These are phyloP conservation scores for Threskiornis aethiopicus DNA, from an alignment of 2,797 vertebrate species.

Conservation along the genomic window DNA sequence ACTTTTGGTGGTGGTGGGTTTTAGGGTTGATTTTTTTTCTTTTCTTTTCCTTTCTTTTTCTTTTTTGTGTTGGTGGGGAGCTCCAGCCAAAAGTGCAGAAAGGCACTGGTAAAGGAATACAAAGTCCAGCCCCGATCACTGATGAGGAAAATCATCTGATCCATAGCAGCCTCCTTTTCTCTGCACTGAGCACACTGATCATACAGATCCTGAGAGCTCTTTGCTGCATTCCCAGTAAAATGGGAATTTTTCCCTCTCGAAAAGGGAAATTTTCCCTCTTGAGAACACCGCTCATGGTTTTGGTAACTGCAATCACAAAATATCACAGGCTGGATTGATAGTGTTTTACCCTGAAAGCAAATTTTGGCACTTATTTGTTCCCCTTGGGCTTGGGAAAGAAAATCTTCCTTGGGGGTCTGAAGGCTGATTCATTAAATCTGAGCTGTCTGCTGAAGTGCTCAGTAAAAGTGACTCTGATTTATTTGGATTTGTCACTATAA, in stretches of 20 bases:
- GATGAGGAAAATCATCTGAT: neutral
- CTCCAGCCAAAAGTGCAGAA: neutral
- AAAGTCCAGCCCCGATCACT: neutral
- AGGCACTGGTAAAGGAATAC: neutral
- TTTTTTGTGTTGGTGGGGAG: neutral
- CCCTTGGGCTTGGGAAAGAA: neutral
- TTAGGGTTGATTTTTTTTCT: neutral
- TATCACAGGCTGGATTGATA: neutral
- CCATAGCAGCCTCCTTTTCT: neutral
- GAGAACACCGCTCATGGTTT: neutral
- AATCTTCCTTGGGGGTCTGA: constrained; percentile 73
- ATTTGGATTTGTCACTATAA: constrained; percentile 76
- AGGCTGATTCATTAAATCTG: constrained; percentile 59
- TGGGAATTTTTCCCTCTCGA: too few relatives aligned
- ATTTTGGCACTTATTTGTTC: neutral
- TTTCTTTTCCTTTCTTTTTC: neutral
- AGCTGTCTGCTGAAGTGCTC: constrained; percentile 63
- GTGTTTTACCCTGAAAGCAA: neutral
- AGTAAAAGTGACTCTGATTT: constrained; percentile 76
- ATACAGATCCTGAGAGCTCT: neutral
- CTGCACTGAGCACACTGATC: neutral
- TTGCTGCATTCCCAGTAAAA: neutral
- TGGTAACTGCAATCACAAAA: neutral
- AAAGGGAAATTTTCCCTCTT: neutral
- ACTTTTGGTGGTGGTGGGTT: neutral